These are phyloP conservation scores for Mormyrops attenuatus DNA, from an alignment of 2,797 vertebrate genomes.

Conservation along the genomic window DNA sequence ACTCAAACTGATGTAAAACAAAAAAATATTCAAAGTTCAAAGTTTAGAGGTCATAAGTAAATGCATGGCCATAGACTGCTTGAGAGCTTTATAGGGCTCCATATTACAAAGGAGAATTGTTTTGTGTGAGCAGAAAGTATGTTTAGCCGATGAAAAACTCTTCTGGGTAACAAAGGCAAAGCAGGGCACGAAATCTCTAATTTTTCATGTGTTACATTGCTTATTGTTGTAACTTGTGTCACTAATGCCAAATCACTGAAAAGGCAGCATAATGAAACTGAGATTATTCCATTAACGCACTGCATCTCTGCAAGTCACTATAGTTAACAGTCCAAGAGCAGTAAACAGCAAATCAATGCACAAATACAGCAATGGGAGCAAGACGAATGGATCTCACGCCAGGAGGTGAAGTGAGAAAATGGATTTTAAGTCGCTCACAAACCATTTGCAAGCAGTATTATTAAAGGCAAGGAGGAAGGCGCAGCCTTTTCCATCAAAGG, in stretches of 20 bases:
- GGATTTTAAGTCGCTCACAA: constrained; percentile 11
- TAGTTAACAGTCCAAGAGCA: neutral
- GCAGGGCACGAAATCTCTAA: neutral
- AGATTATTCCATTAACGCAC: neutral
- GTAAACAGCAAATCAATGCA: constrained; percentile 18
- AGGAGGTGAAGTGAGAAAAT: neutral
- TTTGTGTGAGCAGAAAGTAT: neutral
- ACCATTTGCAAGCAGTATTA: constrained; percentile 10
- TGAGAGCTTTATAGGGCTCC: neutral
- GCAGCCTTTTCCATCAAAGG: neutral
- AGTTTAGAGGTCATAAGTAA: neutral
- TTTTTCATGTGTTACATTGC: neutral
- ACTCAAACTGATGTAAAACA: neutral
- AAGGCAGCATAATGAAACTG: neutral
- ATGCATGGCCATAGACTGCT: neutral
- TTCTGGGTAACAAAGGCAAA: neutral
- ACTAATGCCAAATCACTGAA: neutral
- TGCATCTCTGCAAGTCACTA: neutral
- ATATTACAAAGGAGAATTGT: neutral
- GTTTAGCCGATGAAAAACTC: neutral
- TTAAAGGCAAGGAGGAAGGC: neutral
- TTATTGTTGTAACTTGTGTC: neutral
- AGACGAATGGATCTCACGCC: neutral
- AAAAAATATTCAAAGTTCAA: neutral
- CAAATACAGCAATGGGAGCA: constrained; percentile 1